Evolutionary conservation across 37 sponge, comb jelly and placozoan genomes (phyloP), one percentile per base, ranked within the genome.

Genomic region (Diacarnus erythraeanus): DNA sequence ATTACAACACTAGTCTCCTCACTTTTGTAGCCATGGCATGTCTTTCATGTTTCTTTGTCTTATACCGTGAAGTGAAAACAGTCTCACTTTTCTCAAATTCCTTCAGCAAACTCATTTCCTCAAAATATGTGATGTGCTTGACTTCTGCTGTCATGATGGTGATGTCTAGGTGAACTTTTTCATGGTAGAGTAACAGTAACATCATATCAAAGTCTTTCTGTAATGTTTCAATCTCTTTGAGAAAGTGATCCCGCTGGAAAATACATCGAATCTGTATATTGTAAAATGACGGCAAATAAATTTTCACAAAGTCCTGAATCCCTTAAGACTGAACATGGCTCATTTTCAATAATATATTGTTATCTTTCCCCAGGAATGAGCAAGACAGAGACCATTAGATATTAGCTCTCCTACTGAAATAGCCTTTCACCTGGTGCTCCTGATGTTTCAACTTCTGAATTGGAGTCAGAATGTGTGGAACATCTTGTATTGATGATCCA

Each of bases 81-180:
- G 79, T 86, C 72, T 96, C 99, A 31, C 92, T 85, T 80, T 96
- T 98, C 81, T 96, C 99, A 87, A 98, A 98, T 65, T 98, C 99
- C 71, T 96, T 98, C 80, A 98, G 78, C 36, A 96, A 88, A 59
- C 81, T 76, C 64, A 96, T 83, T 85, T 98, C 99, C 60, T 98
- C 90, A 77, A 93, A 98, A 66, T 87, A 80, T 8, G 86, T 91
- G 66, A 98, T 87, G 63, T 96, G 92, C 41, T 72, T 85, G 68
- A 93, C 69, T 42, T 93, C 91, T 29, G 93, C 81, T 38, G 83
- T 58, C n/a, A 90, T 85, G 33, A 95, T 83, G 59, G 69, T 73
- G 30, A 86, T 79, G 57, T 93, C 96, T 58, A 88, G 71, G 10
- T 85, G 31, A 23, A 39, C 57, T 72, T 95, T 95, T 71, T 88